Evolutionary conservation across 2,113 vertebrate genomes (phyloP), one percentile per base, ranked within the genome.

Genomic region (Riparia riparia): DNA sequence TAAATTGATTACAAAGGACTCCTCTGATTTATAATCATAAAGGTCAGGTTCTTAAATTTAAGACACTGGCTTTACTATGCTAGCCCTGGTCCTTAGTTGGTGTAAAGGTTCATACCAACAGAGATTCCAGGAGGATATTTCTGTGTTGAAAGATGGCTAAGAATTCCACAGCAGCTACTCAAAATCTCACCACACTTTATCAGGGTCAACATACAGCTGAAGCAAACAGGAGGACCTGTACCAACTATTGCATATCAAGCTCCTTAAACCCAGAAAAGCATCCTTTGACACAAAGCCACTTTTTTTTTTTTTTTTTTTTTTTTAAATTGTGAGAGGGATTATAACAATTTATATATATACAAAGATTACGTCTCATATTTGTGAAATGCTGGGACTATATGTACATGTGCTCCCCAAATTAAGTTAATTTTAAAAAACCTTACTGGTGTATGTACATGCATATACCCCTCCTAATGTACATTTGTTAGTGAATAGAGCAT

Each of bases 191-290:
- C 9, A 41, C 17, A 22, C 45, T 73, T 29, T 42, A 88, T 72
- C 31, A 28, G 49, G 18, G 19, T 28, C 57, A 68, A 85, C 19
- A 25, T 3, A 60, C 3, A 91, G 61, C 20, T 34, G 29, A 76
- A 64, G 29, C 41, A 26, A 34, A 41, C 4, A 32, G 45, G n/a
- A 72, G 28, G 44, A 56, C 20, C n/a, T 3, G 1, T 3, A 61
- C 22, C 22, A 47, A 3, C 24, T 66, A 14, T 9, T 56, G 12
- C 0, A 0, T 45, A 45, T 19, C 20, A 83, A 70, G 2, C 5
- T 63, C 24, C 61, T 83, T 71, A 63, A 10, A 50, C 37, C 6
- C 42, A 71, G 8, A 14, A 2, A 66, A 2, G 14, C 16, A 56
- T 32, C 10, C 26, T 70, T 50, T 82, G n/a, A 70, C 21, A 56